Conservation (phyloP, 2,888 invertebrate genomes). For the Ectemnius lituratus region DNA sequence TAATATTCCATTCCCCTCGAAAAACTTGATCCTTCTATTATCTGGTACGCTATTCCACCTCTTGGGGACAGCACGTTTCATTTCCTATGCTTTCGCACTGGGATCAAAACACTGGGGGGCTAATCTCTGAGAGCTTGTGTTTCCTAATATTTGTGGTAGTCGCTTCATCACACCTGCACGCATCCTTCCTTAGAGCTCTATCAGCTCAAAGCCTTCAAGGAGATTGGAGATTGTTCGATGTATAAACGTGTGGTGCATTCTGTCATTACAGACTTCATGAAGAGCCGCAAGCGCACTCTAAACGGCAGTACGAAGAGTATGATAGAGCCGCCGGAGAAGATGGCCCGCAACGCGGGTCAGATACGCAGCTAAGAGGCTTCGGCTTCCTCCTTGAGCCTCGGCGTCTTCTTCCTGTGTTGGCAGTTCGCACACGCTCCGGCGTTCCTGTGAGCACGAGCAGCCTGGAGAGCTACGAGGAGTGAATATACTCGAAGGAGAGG, state of each 20-base stretch:
- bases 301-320: slow-evolving; percentile 77
- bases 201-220: too few relatives aligned
- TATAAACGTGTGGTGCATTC: slow-evolving; percentile 59
- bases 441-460: slow-evolving; percentile 16
- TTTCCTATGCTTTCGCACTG: not conserved
- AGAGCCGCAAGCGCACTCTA: slow-evolving; percentile 82
- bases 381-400: slow-evolving; percentile 58
- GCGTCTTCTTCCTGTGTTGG: slow-evolving; percentile 42
- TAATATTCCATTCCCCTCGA: not conserved
- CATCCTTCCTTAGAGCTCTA: too few relatives aligned
- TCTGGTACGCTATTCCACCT: not conserved
- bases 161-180: too few relatives aligned
- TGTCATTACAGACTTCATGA: slow-evolving; percentile 83
- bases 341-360: slow-evolving; percentile 76
- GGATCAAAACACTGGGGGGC: too few relatives aligned
- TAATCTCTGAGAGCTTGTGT: too few relatives aligned
- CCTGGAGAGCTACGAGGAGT: not conserved
- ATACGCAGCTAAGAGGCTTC: slow-evolving; percentile 74
- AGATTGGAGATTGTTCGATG: not conserved
- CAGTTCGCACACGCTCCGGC: slow-evolving; percentile 4
- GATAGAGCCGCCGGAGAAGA: slow-evolving; percentile 77
- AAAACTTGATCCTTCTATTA: not conserved
- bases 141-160: too few relatives aligned
- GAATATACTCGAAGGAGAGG: not conserved
- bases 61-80: not conserved